Evolutionary conservation across 2,113 vertebrate genomes (phyloP).

Genomic region (Sula dactylatra): DNA sequence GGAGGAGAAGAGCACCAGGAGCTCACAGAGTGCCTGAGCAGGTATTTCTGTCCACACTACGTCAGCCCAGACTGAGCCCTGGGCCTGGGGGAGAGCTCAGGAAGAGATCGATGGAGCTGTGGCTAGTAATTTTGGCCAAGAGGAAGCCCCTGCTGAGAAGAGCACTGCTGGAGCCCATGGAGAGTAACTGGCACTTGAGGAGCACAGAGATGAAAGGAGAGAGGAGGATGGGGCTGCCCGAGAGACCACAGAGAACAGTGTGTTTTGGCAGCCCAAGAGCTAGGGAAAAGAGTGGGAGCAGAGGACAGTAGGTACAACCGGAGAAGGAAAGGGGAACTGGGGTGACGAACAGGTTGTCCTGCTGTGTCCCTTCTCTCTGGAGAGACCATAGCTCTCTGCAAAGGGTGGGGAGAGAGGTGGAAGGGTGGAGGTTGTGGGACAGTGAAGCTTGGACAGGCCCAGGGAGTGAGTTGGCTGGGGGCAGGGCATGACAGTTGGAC

Average conservation of each 20-base stretch:
- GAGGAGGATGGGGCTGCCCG: background rate
- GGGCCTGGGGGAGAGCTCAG: background rate
- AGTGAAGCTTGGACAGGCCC: background rate
- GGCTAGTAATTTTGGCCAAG: background rate
- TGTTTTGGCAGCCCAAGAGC: background rate
- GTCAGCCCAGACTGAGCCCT: background rate
- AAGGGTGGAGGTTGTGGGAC: background rate
- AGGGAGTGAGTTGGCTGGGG: background rate
- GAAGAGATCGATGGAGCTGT: background rate
- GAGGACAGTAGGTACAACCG: background rate
- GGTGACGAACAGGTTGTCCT: background rate
- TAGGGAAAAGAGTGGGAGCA: background rate
- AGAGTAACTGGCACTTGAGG: background rate
- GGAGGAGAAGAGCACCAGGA: background rate
- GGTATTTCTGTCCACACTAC: background rate
- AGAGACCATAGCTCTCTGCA: background rate
- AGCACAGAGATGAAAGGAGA: background rate
- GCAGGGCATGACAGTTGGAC: rapidly evolving
- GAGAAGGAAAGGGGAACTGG: background rate
- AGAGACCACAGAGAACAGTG: background rate
- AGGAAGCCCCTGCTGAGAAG: background rate
- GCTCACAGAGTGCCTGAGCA: background rate
- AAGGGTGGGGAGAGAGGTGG: background rate
- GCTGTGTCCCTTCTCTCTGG: background rate
- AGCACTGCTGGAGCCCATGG: background rate